Evolutionary conservation across 2,888 invertebrate species (phyloP), one percentile per base, ranked within the genome.

Genomic region (Lasius platythorax): DNA sequence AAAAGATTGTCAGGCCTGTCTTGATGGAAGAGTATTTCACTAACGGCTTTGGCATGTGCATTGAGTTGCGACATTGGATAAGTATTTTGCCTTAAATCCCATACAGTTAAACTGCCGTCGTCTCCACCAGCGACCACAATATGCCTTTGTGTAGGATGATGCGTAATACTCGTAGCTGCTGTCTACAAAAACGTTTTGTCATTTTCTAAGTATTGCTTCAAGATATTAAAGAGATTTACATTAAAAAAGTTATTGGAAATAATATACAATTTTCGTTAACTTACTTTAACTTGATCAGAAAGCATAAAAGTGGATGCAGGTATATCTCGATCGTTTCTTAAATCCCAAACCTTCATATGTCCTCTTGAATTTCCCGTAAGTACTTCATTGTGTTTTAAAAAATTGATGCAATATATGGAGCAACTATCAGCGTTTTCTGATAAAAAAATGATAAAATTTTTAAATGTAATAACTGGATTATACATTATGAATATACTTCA

Each of bases 281-380:
- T 83, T 91, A 94, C 95, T 92, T 94, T 95, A 43, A 92, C 85
- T 87, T 97, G 97, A 0, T 97, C 97, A 46, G 97, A 97, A 82
- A 98, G 95, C 92, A 97, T 96, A 92, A 98, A 98, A 58, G 97
- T 97, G 63, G 96, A 96, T 0, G 96, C 95, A 2, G 98, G 97
- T 86, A 96, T 96, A 91, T 97, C 96, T 3, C 95, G 95, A 15
- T 96, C 94, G 46, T 96, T 96, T 87, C 98, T 96, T 11, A 98
- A 95, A 94, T 99, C 99, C 97, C 98, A 98, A 84, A 98, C 96
- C 94, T 98, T 98, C 96, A 99, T 97, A 92, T 98, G 97, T 0
- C 99, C 99, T 93, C 98, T 95, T n/a, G 97, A 95, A 95, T 98
- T 99, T 28, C 98, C 98, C 0, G 98, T 98, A 66, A 98, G 96